Percentiles rank a stretch among this genome's conserved stretches.
phyloP scores from a whole-genome alignment of 1,140 invertebrate species.

The Drosophila kanapiae region DNA sequence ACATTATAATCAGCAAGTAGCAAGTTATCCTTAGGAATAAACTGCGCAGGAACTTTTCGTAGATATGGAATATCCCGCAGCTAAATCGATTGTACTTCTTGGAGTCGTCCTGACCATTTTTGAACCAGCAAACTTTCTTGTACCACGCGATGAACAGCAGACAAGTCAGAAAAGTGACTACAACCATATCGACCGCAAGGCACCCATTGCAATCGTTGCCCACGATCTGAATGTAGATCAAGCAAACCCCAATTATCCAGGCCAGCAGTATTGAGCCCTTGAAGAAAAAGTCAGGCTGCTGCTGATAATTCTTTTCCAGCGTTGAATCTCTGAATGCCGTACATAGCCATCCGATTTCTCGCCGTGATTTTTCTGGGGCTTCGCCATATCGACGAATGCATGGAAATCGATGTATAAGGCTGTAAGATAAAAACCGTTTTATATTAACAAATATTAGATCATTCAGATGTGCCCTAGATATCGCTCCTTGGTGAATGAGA shows the following conservation, averaged over 20 bases:
- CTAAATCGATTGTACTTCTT: constrained; percentile 87
- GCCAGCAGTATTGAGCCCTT: constrained; percentile 68
- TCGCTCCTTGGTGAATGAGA: no score
- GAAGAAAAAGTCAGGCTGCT: constrained; percentile 71
- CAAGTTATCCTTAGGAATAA: constrained; percentile 25
- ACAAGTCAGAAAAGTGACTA: constrained; percentile 46
- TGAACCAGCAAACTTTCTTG: constrained; percentile 83
- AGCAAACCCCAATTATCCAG: constrained; percentile 39
- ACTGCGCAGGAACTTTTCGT: constrained; percentile 41
- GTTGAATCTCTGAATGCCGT: constrained; percentile 61
- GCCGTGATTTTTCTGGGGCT: constrained; percentile 6
- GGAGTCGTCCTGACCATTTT: constrained; percentile 86
- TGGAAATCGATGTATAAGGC: background rate
- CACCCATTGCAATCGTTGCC: fast-evolving
- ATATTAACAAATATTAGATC: background rate
- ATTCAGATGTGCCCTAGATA: background rate
- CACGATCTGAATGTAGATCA: constrained; percentile 33
- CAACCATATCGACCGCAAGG: background rate
- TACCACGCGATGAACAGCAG: constrained; percentile 83
- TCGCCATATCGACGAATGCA: background rate
- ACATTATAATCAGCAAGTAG: constrained; percentile 81
- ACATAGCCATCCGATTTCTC: constrained; percentile 20
- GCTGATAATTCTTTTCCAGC: constrained; percentile 64
- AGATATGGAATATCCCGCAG: constrained; percentile 86
- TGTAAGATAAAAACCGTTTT: background rate